Evolutionary conservation across 1,140 invertebrate species (phyloP).

Genomic region (Drosophila kohkoa): DNA sequence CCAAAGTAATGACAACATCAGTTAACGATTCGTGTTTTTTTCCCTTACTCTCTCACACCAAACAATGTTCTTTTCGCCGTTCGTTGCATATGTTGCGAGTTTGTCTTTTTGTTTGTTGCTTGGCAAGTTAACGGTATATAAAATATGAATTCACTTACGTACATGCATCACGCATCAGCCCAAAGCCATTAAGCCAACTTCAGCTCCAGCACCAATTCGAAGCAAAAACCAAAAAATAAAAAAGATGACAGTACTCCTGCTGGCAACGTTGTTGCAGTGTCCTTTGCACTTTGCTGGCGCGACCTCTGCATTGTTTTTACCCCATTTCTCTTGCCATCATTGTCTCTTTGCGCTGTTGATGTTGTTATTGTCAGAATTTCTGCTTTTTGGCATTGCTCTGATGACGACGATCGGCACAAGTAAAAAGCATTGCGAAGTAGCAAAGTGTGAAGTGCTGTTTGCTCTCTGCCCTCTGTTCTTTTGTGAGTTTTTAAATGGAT

Average conservation of each 20-base stretch:
- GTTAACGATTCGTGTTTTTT: conserved; percentile 57
- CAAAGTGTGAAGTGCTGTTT: conserved; percentile 30
- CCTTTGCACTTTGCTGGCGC: conserved; percentile 12
- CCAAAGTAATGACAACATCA: conserved; percentile 69
- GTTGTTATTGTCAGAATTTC: conserved; percentile 22
- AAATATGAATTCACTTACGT: conserved; percentile 84
- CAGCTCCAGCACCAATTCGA: background rate
- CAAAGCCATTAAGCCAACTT: conserved; percentile 69
- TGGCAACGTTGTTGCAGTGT: conserved; percentile 3
- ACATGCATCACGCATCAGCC: conserved; percentile 64
- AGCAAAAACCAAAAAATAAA: conserved; percentile 21
- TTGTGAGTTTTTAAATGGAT: conserved; percentile 15
- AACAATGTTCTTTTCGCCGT: conserved; percentile 4
- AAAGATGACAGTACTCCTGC: background rate
- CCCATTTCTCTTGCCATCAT: conserved; percentile 1
- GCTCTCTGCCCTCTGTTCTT: conserved; percentile 6
- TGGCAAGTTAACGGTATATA: conserved; percentile 69
- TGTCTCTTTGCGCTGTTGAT: conserved; percentile 14
- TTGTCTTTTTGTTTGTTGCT: conserved; percentile 61
- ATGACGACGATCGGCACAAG: conserved; percentile 22
- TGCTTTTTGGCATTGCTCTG: conserved; percentile 12
- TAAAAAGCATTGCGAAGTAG: conserved; percentile 1
- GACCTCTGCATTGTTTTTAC: conserved; percentile 19
- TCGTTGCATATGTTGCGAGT: conserved; percentile 40
- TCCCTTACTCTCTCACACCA: background rate